Base-by-base conservation (phyloP, 2,888 invertebrate species). In the Pollenia labialis region DNA sequence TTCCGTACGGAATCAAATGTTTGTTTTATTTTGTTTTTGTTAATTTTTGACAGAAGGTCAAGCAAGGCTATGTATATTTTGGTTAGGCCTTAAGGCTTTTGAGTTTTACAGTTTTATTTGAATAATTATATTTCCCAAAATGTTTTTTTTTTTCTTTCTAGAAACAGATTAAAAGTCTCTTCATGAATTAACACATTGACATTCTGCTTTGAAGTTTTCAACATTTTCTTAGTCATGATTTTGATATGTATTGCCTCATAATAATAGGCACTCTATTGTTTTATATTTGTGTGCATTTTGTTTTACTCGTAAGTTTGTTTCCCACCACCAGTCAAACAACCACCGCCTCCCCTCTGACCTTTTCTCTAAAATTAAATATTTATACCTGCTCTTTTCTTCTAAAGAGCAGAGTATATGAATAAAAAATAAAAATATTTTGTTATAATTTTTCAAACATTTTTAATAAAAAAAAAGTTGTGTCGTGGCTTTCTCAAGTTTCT, bases 401-500 rank as follows among this genome's bases (percentile, higher is more conserved):
- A 32, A 32, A 32, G 32, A 32, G 32, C 32, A 32, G 32, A 32
- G 32, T 32, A 6, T 32, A 32, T 32, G 32, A 32, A 32, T 32
- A 32, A 32, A 32, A 32, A 32, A 32, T 42, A 75, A 68, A 12
- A 68, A 7, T 32, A 71, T 66, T 74, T 68, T 79, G 18, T 68
- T 68, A 54, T 46, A 54, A 50, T 16, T 54, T 62, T 58, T 58
- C 68, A n/a, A 18, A 50, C 18, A 18, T n/a, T 64, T n/a, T 64
- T n/a, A 50, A 42, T 16, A 72, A 16, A 56, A 46, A 46, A 46
- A 87, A 81, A 80, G 48, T 72, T 84, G 87, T 81, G 84, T 87
- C 84, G 87, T 87, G 87, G 77, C 87, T 87, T 87, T 87, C 84
- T 87, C 84, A 62, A 46, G 32, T 81, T 64, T 83, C 74, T 79